Base-by-base conservation (phyloP, 2,797 vertebrate genomes). In the Staurois parvus region DNA sequence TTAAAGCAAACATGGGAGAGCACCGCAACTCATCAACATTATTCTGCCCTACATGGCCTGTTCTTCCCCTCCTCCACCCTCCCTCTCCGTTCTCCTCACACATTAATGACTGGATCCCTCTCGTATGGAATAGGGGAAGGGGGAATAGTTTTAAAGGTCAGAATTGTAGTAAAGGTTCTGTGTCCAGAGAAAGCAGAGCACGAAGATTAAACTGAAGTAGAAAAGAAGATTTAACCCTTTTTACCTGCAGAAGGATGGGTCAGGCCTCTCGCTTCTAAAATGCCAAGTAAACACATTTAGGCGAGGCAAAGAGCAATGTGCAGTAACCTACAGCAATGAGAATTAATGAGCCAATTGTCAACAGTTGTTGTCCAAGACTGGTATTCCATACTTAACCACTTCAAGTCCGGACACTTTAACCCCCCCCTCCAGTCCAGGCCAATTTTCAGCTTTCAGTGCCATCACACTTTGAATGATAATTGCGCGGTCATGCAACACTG, bases 31-130 rank as follows among this genome's bases (percentile, higher is more conserved):
- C 85, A 86, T 86, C 79, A 81, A 86, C 79, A 86, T 86, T 86
- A 86, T 86, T 86, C 79, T 86, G 85, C 79, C 85, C 85, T 86
- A 86, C 74, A 86, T 86, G 79, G 85, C 85, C 85, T 70, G 56
- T 45, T 66, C 79, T 56, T 42, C 72, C 75, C 72, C 74, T 81
- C 32, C 64, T 73, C 73, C 73, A 69, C 32, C 78, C 45, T 32
- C 64, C 29, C 64, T 42, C 78, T 66, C 79, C 19, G 32, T 28
- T 76, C 62, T 64, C 30, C 42, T 81, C 26, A 59, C 45, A 72
- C 79, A 32, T 34, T 56, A 37, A 52, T 73, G 48, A 28, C 68
- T 72, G 79, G 52, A 30, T 76, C 67, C 32, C 64, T 72, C 56
- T 76, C 45, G 40, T 30, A 26, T 56, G 8, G 56, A 72, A 66